phyloP scores from a whole-genome alignment of 2,797 vertebrate genomes.

The Sebastes matsubarae region DNA sequence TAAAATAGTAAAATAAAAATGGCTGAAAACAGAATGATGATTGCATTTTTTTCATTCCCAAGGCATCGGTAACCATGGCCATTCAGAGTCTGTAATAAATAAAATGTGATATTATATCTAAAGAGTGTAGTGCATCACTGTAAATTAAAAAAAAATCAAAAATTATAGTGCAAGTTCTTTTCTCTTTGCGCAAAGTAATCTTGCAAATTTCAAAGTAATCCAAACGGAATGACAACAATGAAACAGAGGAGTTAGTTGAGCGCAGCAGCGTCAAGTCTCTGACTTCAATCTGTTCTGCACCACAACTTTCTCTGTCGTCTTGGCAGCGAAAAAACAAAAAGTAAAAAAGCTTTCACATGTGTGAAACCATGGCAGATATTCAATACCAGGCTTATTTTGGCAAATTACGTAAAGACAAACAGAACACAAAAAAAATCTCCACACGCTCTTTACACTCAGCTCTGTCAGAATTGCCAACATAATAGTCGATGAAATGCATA shows the following conservation, averaged over 20 bases:
- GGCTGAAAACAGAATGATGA: conserved; percentile 85
- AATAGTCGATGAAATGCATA: conserved; percentile 88
- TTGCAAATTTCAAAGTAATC: conserved; percentile 79
- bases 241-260: conserved; percentile 77
- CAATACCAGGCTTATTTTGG: conserved; percentile 84
- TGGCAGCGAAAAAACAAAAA: conserved; percentile 72
- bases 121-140: conserved; percentile 96
- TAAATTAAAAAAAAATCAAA: conserved; percentile 84
- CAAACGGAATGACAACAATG: conserved; percentile 75
- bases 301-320: conserved; percentile 64
- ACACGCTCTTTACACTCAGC: conserved; percentile 67
- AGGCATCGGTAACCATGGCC: conserved; percentile 95
- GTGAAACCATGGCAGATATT: conserved; percentile 84
- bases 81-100: conserved; percentile 96
- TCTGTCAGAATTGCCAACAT: conserved; percentile 81
- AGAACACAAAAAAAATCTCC: conserved; percentile 67
- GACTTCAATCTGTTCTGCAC: conserved; percentile 69
- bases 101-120: conserved; percentile 90
- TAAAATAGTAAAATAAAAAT: conserved; percentile 86
- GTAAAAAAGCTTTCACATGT: conserved; percentile 79
- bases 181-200: conserved; percentile 83
- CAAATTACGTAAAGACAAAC: conserved; percentile 91
- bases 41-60: conserved; percentile 90
- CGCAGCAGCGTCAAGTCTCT: conserved; percentile 75
- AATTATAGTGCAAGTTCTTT: conserved; percentile 91